These are phyloP conservation scores for Parnassius apollo DNA, from an alignment of 2,888 invertebrate species.

Conservation along the genomic window DNA sequence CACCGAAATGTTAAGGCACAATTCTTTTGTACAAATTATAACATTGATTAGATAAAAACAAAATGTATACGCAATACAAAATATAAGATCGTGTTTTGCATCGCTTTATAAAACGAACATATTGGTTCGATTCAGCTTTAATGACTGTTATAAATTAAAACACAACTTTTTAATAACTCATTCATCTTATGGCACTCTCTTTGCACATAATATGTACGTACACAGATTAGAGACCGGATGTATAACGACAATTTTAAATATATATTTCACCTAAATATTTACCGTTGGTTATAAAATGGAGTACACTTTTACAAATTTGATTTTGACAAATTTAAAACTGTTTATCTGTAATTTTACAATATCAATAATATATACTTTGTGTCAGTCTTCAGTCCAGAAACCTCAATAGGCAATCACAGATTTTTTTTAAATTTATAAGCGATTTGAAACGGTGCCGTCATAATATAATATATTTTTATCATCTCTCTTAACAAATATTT, in stretches of 20 bases:
- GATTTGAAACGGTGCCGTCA: conserved; percentile 54
- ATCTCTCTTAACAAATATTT: background rate
- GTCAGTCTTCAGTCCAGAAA: conserved; percentile 78
- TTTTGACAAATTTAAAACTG: conserved; percentile 12
- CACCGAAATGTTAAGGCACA: conserved; percentile 66
- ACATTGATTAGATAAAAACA: conserved; percentile 32
- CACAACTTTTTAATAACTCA: conserved; percentile 13
- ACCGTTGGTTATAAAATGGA: no score
- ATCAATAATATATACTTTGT: conserved; percentile 43
- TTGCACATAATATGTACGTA: conserved; percentile 53
- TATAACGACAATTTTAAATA: conserved; percentile 19
- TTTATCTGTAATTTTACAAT: conserved; percentile 32
- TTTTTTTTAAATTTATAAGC: conserved; percentile 49
- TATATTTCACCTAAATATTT: background rate
- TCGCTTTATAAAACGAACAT: background rate
- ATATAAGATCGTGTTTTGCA: conserved; percentile 31
- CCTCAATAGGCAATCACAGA: conserved; percentile 78
- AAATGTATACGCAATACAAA: conserved; percentile 30
- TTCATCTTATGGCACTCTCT: conserved; percentile 69
- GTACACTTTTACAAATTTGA: no score
- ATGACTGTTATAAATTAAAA: background rate
- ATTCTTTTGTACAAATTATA: conserved; percentile 38
- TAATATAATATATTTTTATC: conserved; percentile 25
- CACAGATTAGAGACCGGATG: conserved; percentile 52
- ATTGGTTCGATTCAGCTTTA: no score